A percentile compares a stretch with the other conserved stretches of the same genome.
Conservation (phyloP, 2,797 vertebrate genomes). For the Sternotherus odoratus region DNA sequence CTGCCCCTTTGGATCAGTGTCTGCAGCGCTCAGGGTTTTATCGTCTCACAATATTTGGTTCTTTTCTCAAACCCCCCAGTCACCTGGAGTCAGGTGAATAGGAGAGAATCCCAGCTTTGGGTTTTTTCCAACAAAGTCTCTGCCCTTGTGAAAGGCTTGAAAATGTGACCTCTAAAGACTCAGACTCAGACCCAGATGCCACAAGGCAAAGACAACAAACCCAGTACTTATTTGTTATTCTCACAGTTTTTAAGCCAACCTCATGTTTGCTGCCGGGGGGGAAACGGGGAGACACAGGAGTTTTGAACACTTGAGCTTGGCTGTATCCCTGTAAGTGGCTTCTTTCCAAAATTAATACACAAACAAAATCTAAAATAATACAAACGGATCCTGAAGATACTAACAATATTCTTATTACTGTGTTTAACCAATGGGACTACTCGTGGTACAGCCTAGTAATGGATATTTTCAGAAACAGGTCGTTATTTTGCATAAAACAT, state of each 20-base stretch:
- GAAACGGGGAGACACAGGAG: too few relatives aligned
- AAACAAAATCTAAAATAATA: neutral
- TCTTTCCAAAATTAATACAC: neutral
- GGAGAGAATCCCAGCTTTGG: neutral
- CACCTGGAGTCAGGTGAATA: neutral
- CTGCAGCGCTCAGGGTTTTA: neutral
- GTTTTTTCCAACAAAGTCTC: neutral
- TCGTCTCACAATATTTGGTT: neutral
- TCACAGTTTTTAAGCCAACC: too few relatives aligned
- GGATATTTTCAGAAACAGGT: constrained; percentile 9
- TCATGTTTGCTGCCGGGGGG: too few relatives aligned
- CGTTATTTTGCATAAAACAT: neutral
- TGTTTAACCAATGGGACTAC: neutral
- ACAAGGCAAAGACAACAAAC: too few relatives aligned
- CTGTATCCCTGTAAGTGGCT: too few relatives aligned
- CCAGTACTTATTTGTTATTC: too few relatives aligned
- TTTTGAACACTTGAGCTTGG: too few relatives aligned
- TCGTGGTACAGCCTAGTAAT: neutral
- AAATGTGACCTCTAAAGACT: neutral
- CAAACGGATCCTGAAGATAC: neutral
- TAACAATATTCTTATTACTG: neutral
- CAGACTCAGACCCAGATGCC: too few relatives aligned
- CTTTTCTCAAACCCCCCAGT: too few relatives aligned
- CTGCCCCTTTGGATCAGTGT: neutral
- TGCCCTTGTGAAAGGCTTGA: neutral